These are phyloP conservation scores for Ageneiosus marmoratus DNA, from an alignment of 2,113 vertebrate genomes.

Conservation along the genomic window DNA sequence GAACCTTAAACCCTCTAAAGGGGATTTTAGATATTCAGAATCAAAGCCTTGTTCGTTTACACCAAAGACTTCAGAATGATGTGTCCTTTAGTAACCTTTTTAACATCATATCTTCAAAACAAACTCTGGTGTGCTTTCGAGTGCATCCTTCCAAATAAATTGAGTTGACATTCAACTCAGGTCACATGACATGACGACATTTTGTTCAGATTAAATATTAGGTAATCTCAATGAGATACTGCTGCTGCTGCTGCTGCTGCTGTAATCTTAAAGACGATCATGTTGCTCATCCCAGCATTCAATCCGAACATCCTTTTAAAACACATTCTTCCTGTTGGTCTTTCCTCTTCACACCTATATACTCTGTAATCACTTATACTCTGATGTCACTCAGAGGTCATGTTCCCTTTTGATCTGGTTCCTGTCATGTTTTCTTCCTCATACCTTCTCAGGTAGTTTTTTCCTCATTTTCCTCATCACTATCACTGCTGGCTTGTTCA, in stretches of 20 bases:
- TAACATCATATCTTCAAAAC: neutral
- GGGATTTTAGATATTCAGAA: neutral
- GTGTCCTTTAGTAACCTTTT: neutral
- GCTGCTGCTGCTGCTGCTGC: neutral
- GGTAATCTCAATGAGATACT: neutral
- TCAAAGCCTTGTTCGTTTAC: neutral
- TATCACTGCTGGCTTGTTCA: neutral
- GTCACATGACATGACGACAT: neutral
- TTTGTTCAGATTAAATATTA: too few relatives aligned
- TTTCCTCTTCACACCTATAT: neutral
- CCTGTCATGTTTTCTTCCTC: slow-evolving; percentile 14
- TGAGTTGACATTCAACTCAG: neutral
- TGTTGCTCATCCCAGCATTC: neutral
- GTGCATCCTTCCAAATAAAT: too few relatives aligned
- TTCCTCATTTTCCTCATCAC: neutral
- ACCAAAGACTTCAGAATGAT: neutral
- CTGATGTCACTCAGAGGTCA: neutral
- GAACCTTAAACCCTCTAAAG: neutral
- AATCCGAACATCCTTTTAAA: neutral
- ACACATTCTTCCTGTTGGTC: neutral
- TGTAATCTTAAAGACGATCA: neutral
- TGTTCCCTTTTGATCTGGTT: neutral
- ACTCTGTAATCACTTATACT: neutral
- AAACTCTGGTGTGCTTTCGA: neutral
- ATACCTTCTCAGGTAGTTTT: neutral